Conservation (phyloP, 2,113 vertebrate genomes). For the Hemibagrus wyckioides region DNA sequence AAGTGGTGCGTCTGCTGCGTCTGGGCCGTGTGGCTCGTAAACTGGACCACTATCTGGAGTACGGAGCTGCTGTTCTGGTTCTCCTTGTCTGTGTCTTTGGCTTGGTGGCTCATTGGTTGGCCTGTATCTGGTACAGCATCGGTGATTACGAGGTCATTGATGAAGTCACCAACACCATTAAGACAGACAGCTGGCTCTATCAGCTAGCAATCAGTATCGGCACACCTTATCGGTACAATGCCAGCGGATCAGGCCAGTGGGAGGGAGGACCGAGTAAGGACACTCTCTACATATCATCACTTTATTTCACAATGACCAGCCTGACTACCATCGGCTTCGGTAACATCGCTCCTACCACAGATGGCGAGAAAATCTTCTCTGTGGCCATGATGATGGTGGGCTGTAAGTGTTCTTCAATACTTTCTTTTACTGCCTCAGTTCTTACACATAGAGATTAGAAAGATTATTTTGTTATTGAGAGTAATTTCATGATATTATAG, state of each 20-base stretch:
- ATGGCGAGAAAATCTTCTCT: slow-evolving; percentile 97
- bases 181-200: slow-evolving; percentile 96
- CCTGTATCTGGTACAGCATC: slow-evolving; percentile 99
- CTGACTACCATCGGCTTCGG: slow-evolving; percentile 98
- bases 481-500: neutral
- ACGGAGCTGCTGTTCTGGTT: slow-evolving; percentile 92
- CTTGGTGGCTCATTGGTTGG: slow-evolving; percentile 95
- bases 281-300: slow-evolving; percentile 95
- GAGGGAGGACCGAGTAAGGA: slow-evolving; percentile 97
- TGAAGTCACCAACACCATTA: slow-evolving; percentile 89
- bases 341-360: slow-evolving; percentile 96
- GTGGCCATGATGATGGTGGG: slow-evolving; percentile 99
- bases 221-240: slow-evolving; percentile 90
- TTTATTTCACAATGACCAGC: slow-evolving; percentile 99
- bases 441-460: neutral
- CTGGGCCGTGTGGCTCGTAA: slow-evolving; percentile 93
- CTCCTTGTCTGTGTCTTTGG: slow-evolving; percentile 96
- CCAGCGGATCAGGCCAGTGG: slow-evolving; percentile 90
- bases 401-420: slow-evolving; percentile 83
- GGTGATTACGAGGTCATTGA: slow-evolving; percentile 96
- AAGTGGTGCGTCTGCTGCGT: slow-evolving; percentile 92
- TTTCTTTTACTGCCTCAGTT: slow-evolving; percentile 17
- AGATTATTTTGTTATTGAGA: neutral
- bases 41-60: slow-evolving; percentile 96
- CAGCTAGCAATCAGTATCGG: slow-evolving; percentile 92